Percentiles rank a stretch among this genome's conserved stretches.
These are phyloP conservation scores for Amphipoea oculea DNA, from an alignment of 2,888 invertebrate species.

Conservation along the genomic window DNA sequence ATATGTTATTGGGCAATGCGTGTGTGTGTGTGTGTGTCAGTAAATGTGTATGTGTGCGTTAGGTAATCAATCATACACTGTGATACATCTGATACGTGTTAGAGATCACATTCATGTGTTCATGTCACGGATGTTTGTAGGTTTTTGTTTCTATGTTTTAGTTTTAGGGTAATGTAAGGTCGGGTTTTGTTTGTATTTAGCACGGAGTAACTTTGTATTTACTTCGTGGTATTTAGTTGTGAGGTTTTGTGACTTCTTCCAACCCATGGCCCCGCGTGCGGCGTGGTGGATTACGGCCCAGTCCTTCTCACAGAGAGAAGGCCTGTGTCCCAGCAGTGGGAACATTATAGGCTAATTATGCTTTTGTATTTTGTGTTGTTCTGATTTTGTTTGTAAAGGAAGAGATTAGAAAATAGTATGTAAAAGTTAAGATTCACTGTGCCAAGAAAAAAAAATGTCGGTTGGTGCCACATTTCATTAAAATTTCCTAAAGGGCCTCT, in stretches of 20 bases:
- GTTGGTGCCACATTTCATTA: too few species aligned
- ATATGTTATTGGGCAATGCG: conserved; percentile 47
- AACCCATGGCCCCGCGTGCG: too few species aligned
- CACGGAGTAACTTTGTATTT: too few species aligned
- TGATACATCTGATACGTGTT: conserved; percentile 70
- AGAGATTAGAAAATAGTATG: not conserved
- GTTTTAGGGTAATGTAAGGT: conserved; percentile 33
- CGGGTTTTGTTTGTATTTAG: conserved; percentile 1
- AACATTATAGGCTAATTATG: too few species aligned
- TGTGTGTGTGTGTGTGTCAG: conserved; percentile 25
- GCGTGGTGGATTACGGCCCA: too few species aligned
- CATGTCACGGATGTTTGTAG: conserved; percentile 53
- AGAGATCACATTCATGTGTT: conserved; percentile 65
- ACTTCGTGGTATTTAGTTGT: not conserved
- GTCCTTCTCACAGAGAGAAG: too few species aligned
- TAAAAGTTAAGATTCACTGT: not conserved
- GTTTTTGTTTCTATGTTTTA: conserved; percentile 36
- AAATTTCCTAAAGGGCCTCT: too few species aligned
- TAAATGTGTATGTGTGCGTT: conserved; percentile 38
- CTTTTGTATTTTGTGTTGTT: conserved; percentile 7
- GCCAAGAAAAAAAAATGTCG: too few species aligned
- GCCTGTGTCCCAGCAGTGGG: too few species aligned
- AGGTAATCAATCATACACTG: conserved; percentile 71
- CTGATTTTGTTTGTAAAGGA: not conserved
- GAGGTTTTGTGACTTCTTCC: too few species aligned